Conservation (phyloP, 2,888 invertebrate species). For the Sympetrum striolatum region DNA sequence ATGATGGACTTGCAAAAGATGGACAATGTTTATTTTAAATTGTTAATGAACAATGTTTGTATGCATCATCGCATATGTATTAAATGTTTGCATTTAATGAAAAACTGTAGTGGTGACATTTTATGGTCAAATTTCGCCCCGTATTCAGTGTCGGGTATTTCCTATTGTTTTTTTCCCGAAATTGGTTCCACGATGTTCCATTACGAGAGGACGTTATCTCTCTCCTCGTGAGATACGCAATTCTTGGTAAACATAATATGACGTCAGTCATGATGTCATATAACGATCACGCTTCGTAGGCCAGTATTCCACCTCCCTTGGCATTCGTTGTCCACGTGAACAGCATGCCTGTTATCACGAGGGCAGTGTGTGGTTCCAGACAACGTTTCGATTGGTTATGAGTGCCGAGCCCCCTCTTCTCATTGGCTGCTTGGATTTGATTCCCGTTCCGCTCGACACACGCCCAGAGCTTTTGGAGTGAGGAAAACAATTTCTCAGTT, state of each 20-base stretch:
- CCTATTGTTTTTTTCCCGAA: too few relatives aligned
- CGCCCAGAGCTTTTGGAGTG: neutral
- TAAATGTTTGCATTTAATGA: too few relatives aligned
- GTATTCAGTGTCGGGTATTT: too few relatives aligned
- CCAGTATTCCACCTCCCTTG: slow-evolving; percentile 58
- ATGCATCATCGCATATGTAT: too few relatives aligned
- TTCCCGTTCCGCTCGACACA: slow-evolving; percentile 52
- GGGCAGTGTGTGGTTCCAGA: slow-evolving; percentile 72
- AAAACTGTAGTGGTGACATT: too few relatives aligned
- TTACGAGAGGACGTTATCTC: neutral
- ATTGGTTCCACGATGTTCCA: too few relatives aligned
- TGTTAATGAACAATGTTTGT: too few relatives aligned
- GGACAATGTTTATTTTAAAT: too few relatives aligned
- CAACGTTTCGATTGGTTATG: slow-evolving; percentile 66
- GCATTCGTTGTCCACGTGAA: slow-evolving; percentile 87
- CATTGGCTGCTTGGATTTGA: slow-evolving; percentile 64
- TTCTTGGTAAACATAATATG: slow-evolving; percentile 17
- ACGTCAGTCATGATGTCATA: slow-evolving; percentile 61
- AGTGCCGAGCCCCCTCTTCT: slow-evolving; percentile 73
- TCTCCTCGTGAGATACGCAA: neutral
- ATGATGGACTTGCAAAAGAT: too few relatives aligned
- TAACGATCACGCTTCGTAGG: slow-evolving; percentile 67
- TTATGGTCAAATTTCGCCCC: too few relatives aligned
- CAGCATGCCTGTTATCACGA: slow-evolving; percentile 79
- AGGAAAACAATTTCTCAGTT: slow-evolving; percentile 49